Percentiles rank a stretch among this genome's conserved stretches.
phyloP scores from a whole-genome alignment of 2,888 invertebrate species.

The Scaptomyza flava region DNA sequence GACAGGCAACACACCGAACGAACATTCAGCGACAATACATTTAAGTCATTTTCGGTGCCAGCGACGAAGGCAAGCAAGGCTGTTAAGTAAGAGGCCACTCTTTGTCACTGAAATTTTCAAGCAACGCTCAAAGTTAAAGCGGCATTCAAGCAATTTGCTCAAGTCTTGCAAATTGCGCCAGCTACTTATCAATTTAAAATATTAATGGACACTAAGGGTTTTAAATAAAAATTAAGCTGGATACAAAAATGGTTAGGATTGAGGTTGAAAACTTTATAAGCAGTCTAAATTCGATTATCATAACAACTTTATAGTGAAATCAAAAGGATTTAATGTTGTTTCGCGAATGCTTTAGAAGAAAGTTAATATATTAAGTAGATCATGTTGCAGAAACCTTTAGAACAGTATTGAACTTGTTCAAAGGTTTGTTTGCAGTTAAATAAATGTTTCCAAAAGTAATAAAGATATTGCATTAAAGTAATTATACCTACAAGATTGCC shows the following conservation, averaged over 20 bases:
- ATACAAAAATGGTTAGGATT: not conserved
- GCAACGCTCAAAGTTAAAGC: conserved; percentile 66
- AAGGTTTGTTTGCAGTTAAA: no score
- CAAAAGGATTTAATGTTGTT: no score
- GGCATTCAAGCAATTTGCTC: conserved; percentile 14
- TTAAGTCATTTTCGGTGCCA: conserved; percentile 50
- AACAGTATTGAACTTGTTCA: not conserved
- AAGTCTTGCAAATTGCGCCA: conserved; percentile 9
- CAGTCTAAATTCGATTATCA: no score
- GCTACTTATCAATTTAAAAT: conserved; percentile 22
- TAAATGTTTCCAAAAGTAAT: no score
- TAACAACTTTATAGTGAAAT: no score
- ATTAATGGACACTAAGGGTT: not conserved
- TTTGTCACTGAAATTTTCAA: conserved; percentile 46
- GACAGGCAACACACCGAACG: conserved; percentile 4
- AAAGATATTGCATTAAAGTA: no score
- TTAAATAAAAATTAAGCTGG: not conserved
- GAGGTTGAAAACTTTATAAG: not conserved
- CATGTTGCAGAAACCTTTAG: no score
- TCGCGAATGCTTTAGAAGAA: no score
- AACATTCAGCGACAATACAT: conserved; percentile 67
- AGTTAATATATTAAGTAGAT: no score
- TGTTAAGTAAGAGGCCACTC: conserved; percentile 10
- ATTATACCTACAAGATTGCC: no score
- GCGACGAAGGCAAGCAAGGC: not conserved